These are phyloP conservation scores for Mylabris sibirica DNA, from an alignment of 2,888 invertebrate genomes.

Conservation along the genomic window DNA sequence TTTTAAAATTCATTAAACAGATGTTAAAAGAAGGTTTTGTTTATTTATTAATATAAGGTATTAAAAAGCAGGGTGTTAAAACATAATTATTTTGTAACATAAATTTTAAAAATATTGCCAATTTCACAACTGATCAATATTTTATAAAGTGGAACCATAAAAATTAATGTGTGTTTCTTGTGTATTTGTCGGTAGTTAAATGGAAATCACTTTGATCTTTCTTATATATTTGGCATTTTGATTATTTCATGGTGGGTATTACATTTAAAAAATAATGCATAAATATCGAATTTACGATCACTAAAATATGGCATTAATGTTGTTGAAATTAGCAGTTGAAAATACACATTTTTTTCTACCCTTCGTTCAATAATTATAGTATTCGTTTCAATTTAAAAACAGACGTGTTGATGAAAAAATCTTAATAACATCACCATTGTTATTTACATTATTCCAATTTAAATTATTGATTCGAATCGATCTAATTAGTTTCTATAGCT, in stretches of 20 bases:
- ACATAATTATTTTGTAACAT: background rate
- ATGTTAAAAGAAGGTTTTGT: background rate
- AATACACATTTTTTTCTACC: slow-evolving; percentile 15
- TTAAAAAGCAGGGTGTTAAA: background rate
- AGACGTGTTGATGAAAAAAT: too few species aligned
- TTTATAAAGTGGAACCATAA: background rate
- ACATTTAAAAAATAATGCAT: slow-evolving; percentile 19
- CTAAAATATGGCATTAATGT: slow-evolving; percentile 19
- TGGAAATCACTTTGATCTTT: slow-evolving; percentile 3
- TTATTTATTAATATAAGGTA: background rate
- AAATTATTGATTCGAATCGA: background rate
- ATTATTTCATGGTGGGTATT: background rate
- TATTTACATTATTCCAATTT: background rate
- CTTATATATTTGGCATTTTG: slow-evolving; percentile 1
- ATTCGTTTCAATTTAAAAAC: background rate
- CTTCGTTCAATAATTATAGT: background rate
- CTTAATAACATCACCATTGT: background rate
- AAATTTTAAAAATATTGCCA: background rate
- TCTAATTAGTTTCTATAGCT: background rate
- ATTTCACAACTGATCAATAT: slow-evolving; percentile 11
- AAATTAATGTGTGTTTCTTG: slow-evolving; percentile 7
- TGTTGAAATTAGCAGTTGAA: slow-evolving; percentile 26
- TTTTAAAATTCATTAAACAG: background rate
- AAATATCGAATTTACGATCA: slow-evolving; percentile 24
- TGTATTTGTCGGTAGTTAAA: slow-evolving; percentile 4